phyloP scores from a whole-genome alignment of 30 jellyfish, hydroid and myxozoan genomes.

The Aurelia coerulea region DNA sequence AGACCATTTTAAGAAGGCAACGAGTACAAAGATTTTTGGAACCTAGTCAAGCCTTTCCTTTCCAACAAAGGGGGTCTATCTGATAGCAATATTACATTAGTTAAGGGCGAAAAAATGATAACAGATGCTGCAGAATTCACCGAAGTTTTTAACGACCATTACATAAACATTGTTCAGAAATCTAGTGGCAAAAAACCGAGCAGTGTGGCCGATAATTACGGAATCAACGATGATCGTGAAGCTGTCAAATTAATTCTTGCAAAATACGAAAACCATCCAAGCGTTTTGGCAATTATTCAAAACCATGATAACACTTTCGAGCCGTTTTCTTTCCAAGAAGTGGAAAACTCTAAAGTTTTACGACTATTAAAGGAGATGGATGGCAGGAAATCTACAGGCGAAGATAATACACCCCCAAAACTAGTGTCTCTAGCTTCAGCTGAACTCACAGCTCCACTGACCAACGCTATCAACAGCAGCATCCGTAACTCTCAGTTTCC shows the following conservation, averaged over 20 bases:
- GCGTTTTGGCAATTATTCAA: too few species aligned
- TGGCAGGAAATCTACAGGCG: too few species aligned
- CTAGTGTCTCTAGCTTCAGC: too few species aligned
- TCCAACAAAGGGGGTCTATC: conserved; percentile 5
- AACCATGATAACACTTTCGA: too few species aligned
- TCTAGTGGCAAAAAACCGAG: conserved; percentile 25
- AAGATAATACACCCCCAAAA: too few species aligned
- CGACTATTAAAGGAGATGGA: too few species aligned
- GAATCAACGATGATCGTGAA: neutral
- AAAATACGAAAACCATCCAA: neutral
- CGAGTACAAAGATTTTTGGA: conserved; percentile 23
- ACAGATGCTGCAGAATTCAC: conserved; percentile 10
- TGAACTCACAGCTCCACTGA: neutral
- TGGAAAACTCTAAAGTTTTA: too few species aligned
- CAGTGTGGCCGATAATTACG: conserved; percentile 5
- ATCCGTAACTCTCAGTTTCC: neutral
- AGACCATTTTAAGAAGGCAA: conserved; percentile 5
- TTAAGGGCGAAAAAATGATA: conserved; percentile 7
- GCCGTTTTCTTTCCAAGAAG: too few species aligned
- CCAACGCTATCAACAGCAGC: conserved; percentile 30
- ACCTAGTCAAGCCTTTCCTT: neutral
- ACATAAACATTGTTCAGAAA: conserved; percentile 25
- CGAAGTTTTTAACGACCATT: conserved; percentile 44
- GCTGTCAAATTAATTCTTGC: neutral
- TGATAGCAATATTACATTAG: conserved; percentile 35